Conservation (phyloP, 2,888 invertebrate species). For the Tillus elongatus region DNA sequence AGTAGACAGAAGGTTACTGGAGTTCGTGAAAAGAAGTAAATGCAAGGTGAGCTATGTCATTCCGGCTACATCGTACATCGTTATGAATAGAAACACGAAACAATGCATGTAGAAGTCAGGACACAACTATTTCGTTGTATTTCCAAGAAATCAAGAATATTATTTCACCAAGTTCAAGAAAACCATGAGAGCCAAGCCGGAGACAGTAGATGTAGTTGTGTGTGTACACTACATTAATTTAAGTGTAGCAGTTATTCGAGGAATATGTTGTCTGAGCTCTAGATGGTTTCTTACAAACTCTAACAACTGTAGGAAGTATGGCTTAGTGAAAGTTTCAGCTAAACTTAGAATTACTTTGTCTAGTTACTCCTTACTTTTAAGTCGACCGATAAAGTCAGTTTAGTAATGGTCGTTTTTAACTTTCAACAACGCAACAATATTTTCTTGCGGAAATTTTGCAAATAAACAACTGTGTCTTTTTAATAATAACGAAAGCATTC, state of each 20-base stretch:
- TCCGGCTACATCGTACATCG: not conserved
- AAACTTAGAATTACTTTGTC: no score
- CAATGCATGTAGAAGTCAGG: slow-evolving; percentile 3
- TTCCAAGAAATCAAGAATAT: not conserved
- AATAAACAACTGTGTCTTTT: no score
- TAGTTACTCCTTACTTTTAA: no score
- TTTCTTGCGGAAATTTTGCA: no score
- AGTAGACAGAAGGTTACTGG: not conserved
- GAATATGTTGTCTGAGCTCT: slow-evolving; percentile 21
- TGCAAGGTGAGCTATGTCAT: not conserved
- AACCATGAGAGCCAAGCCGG: not conserved
- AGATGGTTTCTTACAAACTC: no score
- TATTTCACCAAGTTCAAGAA: not conserved
- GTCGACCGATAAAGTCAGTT: no score
- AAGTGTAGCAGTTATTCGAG: slow-evolving; percentile 24
- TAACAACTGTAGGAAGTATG: no score
- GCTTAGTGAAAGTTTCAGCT: no score
- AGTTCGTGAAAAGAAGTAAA: slow-evolving; percentile 1
- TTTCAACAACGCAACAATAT: no score
- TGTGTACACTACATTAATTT: slow-evolving; percentile 30
- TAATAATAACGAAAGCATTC: no score
- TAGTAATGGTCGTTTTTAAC: no score
- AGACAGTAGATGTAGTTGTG: slow-evolving; percentile 6
- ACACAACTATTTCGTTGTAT: not conserved
- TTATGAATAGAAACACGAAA: not conserved